phyloP scores from a whole-genome alignment of 2,888 invertebrate genomes.

The Hypomecis atomaria region DNA sequence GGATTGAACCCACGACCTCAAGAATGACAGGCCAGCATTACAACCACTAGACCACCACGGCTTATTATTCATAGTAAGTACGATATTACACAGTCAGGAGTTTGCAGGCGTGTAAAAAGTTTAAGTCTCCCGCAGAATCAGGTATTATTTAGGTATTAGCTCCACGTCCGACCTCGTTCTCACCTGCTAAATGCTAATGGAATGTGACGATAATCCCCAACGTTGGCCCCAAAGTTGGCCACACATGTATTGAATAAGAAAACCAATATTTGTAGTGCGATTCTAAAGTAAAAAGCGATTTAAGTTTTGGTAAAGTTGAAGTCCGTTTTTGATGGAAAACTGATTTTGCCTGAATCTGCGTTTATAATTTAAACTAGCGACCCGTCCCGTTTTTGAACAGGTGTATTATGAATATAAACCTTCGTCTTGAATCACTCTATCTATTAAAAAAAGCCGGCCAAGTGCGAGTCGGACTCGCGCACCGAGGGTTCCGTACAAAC shows the following conservation, averaged over 20 bases:
- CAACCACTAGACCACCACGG: too few relatives aligned
- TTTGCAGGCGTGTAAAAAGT: not conserved
- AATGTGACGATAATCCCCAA: conserved; percentile 32
- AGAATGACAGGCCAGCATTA: too few relatives aligned
- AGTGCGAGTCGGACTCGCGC: too few relatives aligned
- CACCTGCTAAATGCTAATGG: conserved; percentile 40
- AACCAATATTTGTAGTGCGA: conserved; percentile 17
- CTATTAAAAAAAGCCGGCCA: too few relatives aligned
- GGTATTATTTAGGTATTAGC: conserved; percentile 36
- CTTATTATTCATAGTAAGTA: not conserved
- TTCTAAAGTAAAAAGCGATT: conserved; percentile 2
- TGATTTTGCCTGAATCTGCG: too few relatives aligned
- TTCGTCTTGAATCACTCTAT: too few relatives aligned
- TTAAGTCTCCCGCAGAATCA: conserved; percentile 4
- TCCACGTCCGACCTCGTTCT: conserved; percentile 36
- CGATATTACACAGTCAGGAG: not conserved
- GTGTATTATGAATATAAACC: too few relatives aligned
- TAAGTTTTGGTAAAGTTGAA: not conserved
- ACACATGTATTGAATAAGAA: conserved; percentile 17
- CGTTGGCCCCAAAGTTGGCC: conserved; percentile 27
- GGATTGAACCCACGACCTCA: too few relatives aligned
- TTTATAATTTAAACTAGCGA: too few relatives aligned
- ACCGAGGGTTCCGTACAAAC: too few relatives aligned
- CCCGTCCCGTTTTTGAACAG: too few relatives aligned
- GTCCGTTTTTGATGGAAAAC: not conserved